Evolutionary conservation across 2,113 vertebrate species (phyloP).

Genomic region (Urocynchramus pylzowi): DNA sequence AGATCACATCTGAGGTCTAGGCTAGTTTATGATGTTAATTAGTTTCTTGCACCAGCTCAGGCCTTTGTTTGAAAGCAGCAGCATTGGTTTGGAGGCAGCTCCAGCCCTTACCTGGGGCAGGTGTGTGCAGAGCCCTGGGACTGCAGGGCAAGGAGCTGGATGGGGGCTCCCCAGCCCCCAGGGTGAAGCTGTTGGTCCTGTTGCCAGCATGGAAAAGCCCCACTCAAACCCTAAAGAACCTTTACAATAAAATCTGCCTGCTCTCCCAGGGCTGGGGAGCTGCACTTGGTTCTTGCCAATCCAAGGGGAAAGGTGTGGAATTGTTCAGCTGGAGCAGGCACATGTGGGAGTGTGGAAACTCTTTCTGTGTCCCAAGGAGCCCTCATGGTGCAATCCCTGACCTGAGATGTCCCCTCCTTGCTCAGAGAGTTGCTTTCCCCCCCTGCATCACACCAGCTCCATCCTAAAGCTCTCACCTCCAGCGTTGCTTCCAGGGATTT

Average conservation of each 20-base stretch:
- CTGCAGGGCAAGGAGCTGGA: not conserved
- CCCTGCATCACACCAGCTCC: not conserved
- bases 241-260: not conserved
- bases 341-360: not conserved
- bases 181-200: not conserved
- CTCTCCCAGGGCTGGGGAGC: not conserved
- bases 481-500: not conserved
- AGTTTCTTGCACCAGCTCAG: not conserved
- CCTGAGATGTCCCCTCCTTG: not conserved
- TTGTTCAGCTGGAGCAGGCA: not conserved
- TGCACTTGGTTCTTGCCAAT: not conserved
- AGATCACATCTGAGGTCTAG: conserved; percentile 17
- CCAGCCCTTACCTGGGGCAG: not conserved
- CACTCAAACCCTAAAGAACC: not conserved
- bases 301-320: not conserved
- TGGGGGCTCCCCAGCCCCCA: not conserved
- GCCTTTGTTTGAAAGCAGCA: not conserved
- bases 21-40: conserved; percentile 28
- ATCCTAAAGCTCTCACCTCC: not conserved
- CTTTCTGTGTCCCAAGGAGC: not conserved
- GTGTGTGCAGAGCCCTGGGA: not conserved
- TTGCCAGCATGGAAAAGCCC: not conserved
- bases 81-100: not conserved
- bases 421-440: not conserved
- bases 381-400: not conserved